Conservation (phyloP, 2,113 vertebrate species). For the Lophius piscatorius region DNA sequence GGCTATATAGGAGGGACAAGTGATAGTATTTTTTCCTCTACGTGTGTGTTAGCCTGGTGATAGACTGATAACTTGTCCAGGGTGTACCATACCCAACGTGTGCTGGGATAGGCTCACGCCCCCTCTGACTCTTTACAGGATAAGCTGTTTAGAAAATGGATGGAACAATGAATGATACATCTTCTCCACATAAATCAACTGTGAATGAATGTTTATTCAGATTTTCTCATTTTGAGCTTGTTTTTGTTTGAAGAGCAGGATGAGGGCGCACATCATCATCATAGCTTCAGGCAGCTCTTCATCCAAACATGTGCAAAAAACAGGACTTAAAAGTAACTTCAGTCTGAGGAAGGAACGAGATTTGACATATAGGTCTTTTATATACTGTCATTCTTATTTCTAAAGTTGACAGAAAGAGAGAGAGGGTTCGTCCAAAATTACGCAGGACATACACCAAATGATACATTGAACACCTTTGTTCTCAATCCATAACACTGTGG, state of each 20-base stretch:
- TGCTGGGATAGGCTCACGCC: constrained; percentile 7
- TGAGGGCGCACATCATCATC: constrained; percentile 18
- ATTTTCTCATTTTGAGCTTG: not conserved
- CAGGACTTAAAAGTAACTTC: constrained; percentile 3
- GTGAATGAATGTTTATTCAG: constrained; percentile 6
- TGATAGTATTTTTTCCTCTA: constrained; percentile 36
- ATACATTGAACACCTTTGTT: constrained; percentile 16
- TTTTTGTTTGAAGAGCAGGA: not conserved
- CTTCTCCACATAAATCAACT: constrained; percentile 7
- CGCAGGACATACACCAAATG: constrained; percentile 18
- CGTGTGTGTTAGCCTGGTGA: constrained; percentile 14
- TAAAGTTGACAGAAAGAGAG: not conserved
- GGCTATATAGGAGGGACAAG: constrained; percentile 41
- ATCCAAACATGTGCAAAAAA: constrained; percentile 4
- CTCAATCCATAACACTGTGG: constrained; percentile 31
- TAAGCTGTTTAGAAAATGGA: constrained; percentile 17
- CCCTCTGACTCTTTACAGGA: constrained; percentile 9
- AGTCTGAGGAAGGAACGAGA: not conserved
- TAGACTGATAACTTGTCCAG: constrained; percentile 14
- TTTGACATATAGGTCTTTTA: not conserved
- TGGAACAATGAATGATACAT: not conserved
- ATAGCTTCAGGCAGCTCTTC: constrained; percentile 25
- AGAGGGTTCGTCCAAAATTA: not conserved
- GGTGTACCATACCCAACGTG: not conserved
- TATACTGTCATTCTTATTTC: not conserved